Evolutionary conservation across 2,888 invertebrate genomes (phyloP), one percentile per base, ranked within the genome.

Genomic region (Xestia rhomboidea): DNA sequence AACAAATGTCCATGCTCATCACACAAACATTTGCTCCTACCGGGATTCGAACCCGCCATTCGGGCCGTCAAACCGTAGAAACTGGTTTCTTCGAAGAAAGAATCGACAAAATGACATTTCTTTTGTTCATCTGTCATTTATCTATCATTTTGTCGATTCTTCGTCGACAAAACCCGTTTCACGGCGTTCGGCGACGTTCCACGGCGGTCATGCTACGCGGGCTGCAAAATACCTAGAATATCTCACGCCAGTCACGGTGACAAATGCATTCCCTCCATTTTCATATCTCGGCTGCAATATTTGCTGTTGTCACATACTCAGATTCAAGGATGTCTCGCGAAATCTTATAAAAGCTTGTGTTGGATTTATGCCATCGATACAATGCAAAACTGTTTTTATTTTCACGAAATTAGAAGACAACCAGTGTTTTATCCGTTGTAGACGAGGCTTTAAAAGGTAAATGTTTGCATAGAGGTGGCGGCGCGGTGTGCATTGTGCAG

Each of bases 391-490:
- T 44, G 8, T 38, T 57, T 49, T 24, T 15, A 34, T 77, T 66
- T n/a, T 18, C 15, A 15, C 51, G 1, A 27, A 44, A 13, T 11
- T 46, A 46, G 18, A 70, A 62, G 3, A 24, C 10, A 64, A 68
- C 62, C 11, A 64, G 3, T 30, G 18, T 68, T 73, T 38, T 27
- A 76, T 74, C 62, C 57, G 38, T 68, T 76, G 62, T 70, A 68
- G 30, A 75, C n/a, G 27, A 44, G 3, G 62, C 34, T 76, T 76
- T 41, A 77, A 75, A 67, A 83, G 63, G 57, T 68, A 75, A 81
- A 75, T 87, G 66, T 87, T 87, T 73, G 75, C 70, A 46, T 73
- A 69, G 51, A 62, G 34, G 62, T 57, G 46, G 18, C 60, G 62
- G 79, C 70, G 76, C 27, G 44, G 71, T 72, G 41, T 77, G 72